Evolutionary conservation across 2,797 vertebrate species (phyloP).

Genomic region (Synanceia verrucosa): DNA sequence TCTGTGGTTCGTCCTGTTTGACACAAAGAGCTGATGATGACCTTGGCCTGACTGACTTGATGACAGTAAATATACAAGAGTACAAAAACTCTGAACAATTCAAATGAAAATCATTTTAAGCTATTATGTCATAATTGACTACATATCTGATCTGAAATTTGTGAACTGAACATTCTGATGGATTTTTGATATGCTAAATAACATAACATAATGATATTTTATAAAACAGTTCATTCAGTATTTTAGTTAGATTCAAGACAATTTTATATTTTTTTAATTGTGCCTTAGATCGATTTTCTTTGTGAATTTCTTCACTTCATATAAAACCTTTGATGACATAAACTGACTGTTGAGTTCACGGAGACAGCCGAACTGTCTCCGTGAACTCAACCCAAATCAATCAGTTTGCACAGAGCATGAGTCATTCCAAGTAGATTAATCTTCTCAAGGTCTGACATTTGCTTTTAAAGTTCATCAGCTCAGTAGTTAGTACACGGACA

Average conservation of each 20-base stretch:
- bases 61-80: background rate
- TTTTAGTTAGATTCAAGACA: background rate
- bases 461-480: conserved; percentile 49
- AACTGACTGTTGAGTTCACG: background rate
- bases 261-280: background rate
- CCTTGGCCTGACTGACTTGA: background rate
- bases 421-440: conserved; percentile 21
- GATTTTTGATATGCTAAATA: no score
- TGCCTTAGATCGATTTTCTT: background rate
- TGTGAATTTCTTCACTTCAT: background rate
- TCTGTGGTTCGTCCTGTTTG: background rate
- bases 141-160: no score
- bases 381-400: background rate
- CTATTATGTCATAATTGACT: background rate
- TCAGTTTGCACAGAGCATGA: background rate
- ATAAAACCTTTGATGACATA: background rate
- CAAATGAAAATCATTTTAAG: background rate
- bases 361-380: background rate
- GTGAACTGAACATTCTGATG: no score
- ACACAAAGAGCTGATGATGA: conserved; percentile 4
- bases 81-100: background rate
- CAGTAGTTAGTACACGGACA: background rate
- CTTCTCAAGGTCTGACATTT: conserved; percentile 36
- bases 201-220: background rate
- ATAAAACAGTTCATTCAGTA: background rate